Percentiles rank a stretch among this genome's conserved stretches.
phyloP scores from a whole-genome alignment of 2,797 vertebrate genomes.

The Anas bahamensis region DNA sequence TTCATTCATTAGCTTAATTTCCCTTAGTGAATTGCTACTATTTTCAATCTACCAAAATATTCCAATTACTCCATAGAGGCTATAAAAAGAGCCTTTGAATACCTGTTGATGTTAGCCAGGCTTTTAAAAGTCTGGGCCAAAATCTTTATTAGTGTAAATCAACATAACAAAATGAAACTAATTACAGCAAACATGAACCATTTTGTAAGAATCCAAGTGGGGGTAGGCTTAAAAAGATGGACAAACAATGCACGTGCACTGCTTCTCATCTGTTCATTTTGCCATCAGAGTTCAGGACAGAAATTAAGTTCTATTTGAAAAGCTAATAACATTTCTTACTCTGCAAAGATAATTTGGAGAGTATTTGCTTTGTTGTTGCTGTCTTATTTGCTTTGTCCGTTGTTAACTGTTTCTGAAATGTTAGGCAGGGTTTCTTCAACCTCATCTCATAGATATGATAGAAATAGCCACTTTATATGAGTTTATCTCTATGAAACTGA shows the following conservation, averaged over 20 bases:
- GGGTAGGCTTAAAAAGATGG: not conserved
- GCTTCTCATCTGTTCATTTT: not conserved
- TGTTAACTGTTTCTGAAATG: not conserved
- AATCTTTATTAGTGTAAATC: not conserved
- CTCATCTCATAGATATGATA: not conserved
- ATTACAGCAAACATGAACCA: not conserved
- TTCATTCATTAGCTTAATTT: constrained; percentile 55
- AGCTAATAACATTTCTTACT: not conserved
- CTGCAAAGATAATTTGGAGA: not conserved
- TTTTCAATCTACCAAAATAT: constrained; percentile 38
- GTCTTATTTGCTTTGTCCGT: not conserved
- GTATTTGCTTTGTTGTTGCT: not conserved
- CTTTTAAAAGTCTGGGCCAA: not conserved
- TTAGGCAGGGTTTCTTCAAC: not conserved
- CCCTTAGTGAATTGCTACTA: constrained; percentile 11
- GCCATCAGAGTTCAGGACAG: not conserved
- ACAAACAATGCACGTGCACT: not conserved
- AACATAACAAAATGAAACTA: not conserved
- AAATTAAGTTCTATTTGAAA: not conserved
- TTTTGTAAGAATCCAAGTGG: not conserved
- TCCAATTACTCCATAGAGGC: not conserved
- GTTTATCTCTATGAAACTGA: not conserved
- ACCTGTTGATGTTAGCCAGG: not conserved
- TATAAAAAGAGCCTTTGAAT: constrained; percentile 12
- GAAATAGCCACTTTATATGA: not conserved